These are phyloP conservation scores for Brachyrhaphis roseni DNA, from an alignment of 2,797 vertebrate species.

Conservation along the genomic window DNA sequence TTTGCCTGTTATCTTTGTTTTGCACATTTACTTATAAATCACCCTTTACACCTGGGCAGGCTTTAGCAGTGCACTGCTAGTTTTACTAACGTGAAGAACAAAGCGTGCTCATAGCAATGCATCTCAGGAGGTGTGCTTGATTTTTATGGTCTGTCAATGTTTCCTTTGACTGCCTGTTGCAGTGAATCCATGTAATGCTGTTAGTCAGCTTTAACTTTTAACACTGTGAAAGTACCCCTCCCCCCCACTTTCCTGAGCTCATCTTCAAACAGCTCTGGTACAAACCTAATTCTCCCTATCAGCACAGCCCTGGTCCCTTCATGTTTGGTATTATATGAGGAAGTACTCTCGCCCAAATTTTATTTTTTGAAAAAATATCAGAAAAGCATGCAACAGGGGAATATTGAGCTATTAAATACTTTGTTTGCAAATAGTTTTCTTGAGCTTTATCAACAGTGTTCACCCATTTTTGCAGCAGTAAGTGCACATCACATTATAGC, in stretches of 20 bases:
- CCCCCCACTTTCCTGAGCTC: slow-evolving; percentile 49
- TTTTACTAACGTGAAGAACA: slow-evolving; percentile 29
- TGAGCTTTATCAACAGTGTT: slow-evolving; percentile 18
- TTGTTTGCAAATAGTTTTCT: slow-evolving; percentile 25
- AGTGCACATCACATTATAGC: neutral
- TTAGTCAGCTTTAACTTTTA: slow-evolving; percentile 61
- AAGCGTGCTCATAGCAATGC: slow-evolving; percentile 51
- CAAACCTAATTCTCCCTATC: slow-evolving; percentile 64
- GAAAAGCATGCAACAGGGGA: slow-evolving; percentile 47
- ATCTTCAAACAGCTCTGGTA: slow-evolving; percentile 58
- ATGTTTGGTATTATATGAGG: slow-evolving; percentile 42
- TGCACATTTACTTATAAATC: slow-evolving; percentile 17
- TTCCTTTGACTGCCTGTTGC: slow-evolving; percentile 40
- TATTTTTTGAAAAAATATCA: slow-evolving; percentile 15
- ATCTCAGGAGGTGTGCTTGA: slow-evolving; percentile 43
- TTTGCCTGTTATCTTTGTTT: slow-evolving; percentile 3
- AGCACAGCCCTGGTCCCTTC: slow-evolving; percentile 26
- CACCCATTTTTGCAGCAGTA: neutral
- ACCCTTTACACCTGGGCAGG: slow-evolving; percentile 23
- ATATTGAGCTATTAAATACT: slow-evolving; percentile 65
- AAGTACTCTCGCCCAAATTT: slow-evolving; percentile 37
- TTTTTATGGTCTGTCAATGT: slow-evolving; percentile 48
- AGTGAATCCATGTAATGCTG: slow-evolving; percentile 61
- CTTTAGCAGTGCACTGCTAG: slow-evolving; percentile 25
- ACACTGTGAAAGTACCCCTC: slow-evolving; percentile 6